These are phyloP conservation scores for Melinopterus prodromus DNA, from an alignment of 2,888 invertebrate genomes.

Conservation along the genomic window DNA sequence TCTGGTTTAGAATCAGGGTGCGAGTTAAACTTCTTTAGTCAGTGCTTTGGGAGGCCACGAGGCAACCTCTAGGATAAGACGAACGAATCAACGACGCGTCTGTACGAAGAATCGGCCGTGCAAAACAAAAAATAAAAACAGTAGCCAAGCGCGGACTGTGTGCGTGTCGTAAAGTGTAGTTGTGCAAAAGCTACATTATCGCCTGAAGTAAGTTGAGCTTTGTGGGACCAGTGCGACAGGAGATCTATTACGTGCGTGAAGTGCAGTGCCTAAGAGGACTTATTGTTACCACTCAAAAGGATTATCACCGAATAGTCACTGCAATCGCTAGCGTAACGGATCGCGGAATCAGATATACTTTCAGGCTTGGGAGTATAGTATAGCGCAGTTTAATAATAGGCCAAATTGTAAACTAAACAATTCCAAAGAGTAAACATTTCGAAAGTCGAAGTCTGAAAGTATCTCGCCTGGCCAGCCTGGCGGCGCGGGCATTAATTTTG, in stretches of 20 bases:
- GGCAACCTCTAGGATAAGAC: conserved; percentile 60
- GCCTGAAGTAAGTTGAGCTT: conserved; percentile 54
- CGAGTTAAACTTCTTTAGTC: conserved; percentile 58
- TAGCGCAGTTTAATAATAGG: conserved; percentile 41
- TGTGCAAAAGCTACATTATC: conserved; percentile 50
- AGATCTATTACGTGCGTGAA: conserved; percentile 37
- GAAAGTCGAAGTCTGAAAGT: conserved; percentile 29
- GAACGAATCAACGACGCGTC: conserved; percentile 61
- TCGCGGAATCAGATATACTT: conserved; percentile 42
- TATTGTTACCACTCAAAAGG: conserved; percentile 4
- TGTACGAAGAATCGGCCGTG: conserved; percentile 50
- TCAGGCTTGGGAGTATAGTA: conserved; percentile 44
- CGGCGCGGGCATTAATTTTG: background rate
- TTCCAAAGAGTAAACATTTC: conserved; percentile 18
- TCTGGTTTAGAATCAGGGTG: conserved; percentile 59
- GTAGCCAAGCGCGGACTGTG: conserved; percentile 19
- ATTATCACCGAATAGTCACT: conserved; percentile 14
- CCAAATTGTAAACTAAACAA: conserved; percentile 31
- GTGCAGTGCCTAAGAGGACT: conserved; percentile 41
- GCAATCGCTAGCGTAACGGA: conserved; percentile 35
- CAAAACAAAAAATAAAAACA: conserved; percentile 17
- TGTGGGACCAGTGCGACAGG: conserved; percentile 26
- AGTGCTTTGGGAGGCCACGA: conserved; percentile 61
- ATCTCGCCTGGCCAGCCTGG: background rate
- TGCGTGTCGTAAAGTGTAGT: conserved; percentile 55